Evolutionary conservation across 2,888 invertebrate genomes (phyloP).

Genomic region (Drosophila greeni): DNA sequence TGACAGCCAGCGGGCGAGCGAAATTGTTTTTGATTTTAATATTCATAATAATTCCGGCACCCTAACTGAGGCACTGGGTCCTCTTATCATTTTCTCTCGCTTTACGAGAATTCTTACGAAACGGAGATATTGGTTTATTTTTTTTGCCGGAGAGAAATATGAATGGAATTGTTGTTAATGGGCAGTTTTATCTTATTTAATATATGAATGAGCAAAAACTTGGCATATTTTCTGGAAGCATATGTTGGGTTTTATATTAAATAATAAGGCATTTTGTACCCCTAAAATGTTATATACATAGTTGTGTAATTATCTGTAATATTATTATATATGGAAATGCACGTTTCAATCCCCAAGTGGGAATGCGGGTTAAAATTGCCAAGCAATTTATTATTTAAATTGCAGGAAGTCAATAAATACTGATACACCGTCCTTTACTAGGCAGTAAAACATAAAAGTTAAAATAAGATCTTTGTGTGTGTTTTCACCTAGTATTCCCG

Average conservation of each 20-base stretch:
- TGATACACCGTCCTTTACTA: no score
- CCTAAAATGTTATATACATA: not conserved
- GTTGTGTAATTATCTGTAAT: not conserved
- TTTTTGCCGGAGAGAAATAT: not conserved
- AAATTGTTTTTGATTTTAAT: conserved; percentile 45
- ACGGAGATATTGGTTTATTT: not conserved
- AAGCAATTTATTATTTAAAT: not conserved
- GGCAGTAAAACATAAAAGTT: not conserved
- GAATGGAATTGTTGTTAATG: conserved; percentile 7
- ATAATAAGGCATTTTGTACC: not conserved
- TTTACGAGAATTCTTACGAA: not conserved
- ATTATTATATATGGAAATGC: not conserved
- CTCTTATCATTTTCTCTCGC: conserved; percentile 5
- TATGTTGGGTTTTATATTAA: not conserved
- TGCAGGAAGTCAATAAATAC: no score
- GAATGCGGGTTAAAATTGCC: not conserved
- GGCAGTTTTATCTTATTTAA: not conserved
- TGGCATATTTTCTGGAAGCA: no score
- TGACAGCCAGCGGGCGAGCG: conserved; percentile 26
- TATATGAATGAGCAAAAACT: not conserved
- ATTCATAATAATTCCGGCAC: conserved; percentile 46
- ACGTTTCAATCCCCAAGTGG: no score
- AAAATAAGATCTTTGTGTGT: accelerated
- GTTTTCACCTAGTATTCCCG: not conserved
- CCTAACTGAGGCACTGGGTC: conserved; percentile 13